Base-by-base conservation (phyloP, 2,888 invertebrate species). In the Pteria penguin region DNA sequence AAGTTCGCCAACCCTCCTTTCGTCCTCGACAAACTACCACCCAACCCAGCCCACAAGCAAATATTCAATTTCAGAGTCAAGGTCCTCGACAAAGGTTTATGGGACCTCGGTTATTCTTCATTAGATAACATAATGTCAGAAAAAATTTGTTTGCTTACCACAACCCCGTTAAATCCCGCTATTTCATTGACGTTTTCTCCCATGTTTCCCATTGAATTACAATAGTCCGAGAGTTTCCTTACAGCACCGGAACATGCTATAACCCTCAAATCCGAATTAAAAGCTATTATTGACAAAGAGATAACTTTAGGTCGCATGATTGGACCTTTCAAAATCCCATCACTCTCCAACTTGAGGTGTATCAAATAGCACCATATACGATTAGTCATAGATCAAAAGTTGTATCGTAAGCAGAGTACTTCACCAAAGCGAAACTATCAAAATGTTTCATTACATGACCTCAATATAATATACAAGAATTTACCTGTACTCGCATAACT, bases 21-120 rank as follows among this genome's bases (percentile, higher is more conserved):
- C 8, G 45, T 14, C 31, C 11, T 61, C 31, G 27, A 14, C 61
- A 61, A 18, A 29, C 31, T 22, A 31, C 5, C 5, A 18, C 27
- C 61, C 27, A 61, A 22, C n/a, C 2, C 18, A 31, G 8, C 61
- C 31, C 2, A n/a, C 31, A 31, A 18, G 22, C 29, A 61, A 2
- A 29, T 14, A 22, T 54, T 22, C 31, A 31, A 31, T 67, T 14
- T 1, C 57, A 67, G 18, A n/a, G 55, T n/a, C 22, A 55, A 29
- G 18, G 29, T 61, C n/a, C 31, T 31, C 26, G 27, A 61, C 31
- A 61, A 67, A n/a, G 29, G 31, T 67, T 4, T 67, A 55, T 67
- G 8, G 5, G 31, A 29, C 36, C 31, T 55, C 27, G 67, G 67
- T 29, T 11, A 32, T 5, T 55, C 57, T n/a, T 32, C 67, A 57